Evolutionary conservation across 2,888 invertebrate genomes (phyloP).

Genomic region (Phengaris alcon): DNA sequence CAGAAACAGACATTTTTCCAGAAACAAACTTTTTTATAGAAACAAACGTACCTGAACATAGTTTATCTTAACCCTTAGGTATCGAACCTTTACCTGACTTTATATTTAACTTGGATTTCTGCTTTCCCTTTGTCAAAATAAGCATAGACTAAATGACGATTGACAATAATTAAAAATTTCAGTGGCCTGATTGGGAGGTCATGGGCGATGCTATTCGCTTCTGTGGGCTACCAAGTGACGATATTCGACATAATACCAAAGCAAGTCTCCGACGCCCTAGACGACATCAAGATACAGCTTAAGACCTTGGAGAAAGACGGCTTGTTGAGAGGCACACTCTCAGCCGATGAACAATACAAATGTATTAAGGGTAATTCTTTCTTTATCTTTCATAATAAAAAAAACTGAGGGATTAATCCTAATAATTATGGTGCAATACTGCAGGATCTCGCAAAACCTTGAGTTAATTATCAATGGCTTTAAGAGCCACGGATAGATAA

Average conservation of each 20-base stretch:
- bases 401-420: no score
- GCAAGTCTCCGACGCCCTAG: slow-evolving; percentile 86
- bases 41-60: no score
- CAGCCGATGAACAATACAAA: slow-evolving; percentile 85
- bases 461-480: no score
- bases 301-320: slow-evolving; percentile 84
- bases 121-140: neutral
- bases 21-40: no score
- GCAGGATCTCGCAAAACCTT: no score
- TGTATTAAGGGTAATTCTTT: slow-evolving; percentile 84
- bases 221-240: slow-evolving; percentile 92
- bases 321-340: slow-evolving; percentile 86
- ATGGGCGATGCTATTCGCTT: slow-evolving; percentile 98
- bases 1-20: no score
- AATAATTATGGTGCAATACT: no score
- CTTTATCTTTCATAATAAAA: no score
- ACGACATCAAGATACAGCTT: slow-evolving; percentile 86
- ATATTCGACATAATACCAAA: slow-evolving; percentile 90
- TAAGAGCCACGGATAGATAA: no score
- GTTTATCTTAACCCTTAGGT: no score
- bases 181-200: slow-evolving; percentile 97
- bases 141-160: neutral
- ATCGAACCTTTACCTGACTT: no score
- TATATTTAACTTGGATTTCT: no score
- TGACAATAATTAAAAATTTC: slow-evolving; percentile 45